A percentile compares a stretch with the other conserved stretches of the same genome.
These are phyloP conservation scores for Holothuria scabra DNA, from an alignment of 53 echinoderm and acorn worm species.

Conservation along the genomic window DNA sequence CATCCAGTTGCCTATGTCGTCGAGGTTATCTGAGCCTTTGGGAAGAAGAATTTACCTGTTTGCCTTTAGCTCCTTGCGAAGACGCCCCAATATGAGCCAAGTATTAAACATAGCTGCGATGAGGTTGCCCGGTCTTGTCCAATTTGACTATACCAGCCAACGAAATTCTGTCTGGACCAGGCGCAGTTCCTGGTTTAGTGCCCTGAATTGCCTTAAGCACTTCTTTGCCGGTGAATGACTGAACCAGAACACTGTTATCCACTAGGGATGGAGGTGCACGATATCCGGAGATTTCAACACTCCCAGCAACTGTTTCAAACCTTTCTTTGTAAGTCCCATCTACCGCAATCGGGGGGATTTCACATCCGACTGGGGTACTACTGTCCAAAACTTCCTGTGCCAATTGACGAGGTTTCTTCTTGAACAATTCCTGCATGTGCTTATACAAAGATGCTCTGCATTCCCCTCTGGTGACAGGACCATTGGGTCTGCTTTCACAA, in stretches of 20 bases:
- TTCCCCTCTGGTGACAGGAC: neutral
- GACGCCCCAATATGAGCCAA: neutral
- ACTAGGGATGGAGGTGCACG: neutral
- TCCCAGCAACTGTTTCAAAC: neutral
- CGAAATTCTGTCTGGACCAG: neutral
- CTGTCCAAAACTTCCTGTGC: neutral
- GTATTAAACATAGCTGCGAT: neutral
- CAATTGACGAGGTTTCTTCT: neutral
- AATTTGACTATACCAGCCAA: neutral
- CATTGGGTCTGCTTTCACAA: too few species aligned
- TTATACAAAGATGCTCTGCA: neutral
- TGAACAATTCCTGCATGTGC: neutral
- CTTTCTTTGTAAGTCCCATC: neutral
- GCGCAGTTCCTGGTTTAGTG: neutral
- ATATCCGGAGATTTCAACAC: neutral
- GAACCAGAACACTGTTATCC: neutral
- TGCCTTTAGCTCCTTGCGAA: neutral
- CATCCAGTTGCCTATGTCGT: constrained; percentile 13
- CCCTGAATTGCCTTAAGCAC: neutral
- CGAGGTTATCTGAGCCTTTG: neutral
- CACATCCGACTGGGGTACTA: neutral
- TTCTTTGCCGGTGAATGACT: neutral
- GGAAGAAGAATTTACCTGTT: neutral
- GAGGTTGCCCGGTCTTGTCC: neutral
- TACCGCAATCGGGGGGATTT: neutral